Conservation (phyloP, 2,888 invertebrate species). For the Thumatha senex region DNA sequence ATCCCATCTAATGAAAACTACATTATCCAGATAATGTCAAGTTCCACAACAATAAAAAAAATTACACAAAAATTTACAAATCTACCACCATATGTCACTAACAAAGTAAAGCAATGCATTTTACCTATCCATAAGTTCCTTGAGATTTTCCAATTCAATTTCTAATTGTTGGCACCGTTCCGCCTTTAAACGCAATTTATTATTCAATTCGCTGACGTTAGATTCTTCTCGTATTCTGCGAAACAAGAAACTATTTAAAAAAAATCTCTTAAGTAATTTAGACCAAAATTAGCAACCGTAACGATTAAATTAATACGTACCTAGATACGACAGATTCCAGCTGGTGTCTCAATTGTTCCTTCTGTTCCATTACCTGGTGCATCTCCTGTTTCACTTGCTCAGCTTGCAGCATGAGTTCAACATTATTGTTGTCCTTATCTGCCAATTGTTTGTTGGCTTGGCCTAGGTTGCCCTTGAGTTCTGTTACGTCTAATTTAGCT, state of each 20-base stretch:
- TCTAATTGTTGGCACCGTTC: slow-evolving; percentile 75
- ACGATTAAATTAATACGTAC: slow-evolving; percentile 25
- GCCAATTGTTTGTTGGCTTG: slow-evolving; percentile 74
- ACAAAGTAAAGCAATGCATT: too few relatives aligned
- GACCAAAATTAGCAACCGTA: too few relatives aligned
- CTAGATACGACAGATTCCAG: slow-evolving; percentile 51
- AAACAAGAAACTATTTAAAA: too few relatives aligned
- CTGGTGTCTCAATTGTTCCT: slow-evolving; percentile 48
- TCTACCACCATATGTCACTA: too few relatives aligned
- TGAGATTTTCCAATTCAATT: slow-evolving; percentile 70
- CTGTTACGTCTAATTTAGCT: slow-evolving; percentile 74
- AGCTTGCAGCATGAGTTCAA: slow-evolving; percentile 47
- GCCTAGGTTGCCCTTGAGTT: slow-evolving; percentile 70
- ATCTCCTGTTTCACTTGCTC: slow-evolving; percentile 49
- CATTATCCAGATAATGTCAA: too few relatives aligned
- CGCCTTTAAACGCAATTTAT: slow-evolving; percentile 66
- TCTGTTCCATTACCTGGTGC: slow-evolving; percentile 44
- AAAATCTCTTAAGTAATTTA: too few relatives aligned
- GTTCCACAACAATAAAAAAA: too few relatives aligned
- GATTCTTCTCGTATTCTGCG: slow-evolving; percentile 66
- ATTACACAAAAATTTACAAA: too few relatives aligned
- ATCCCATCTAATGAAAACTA: too few relatives aligned
- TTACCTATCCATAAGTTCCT: slow-evolving; percentile 74
- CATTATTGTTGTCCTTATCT: slow-evolving; percentile 52
- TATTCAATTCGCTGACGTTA: slow-evolving; percentile 69